Conservation (phyloP, 2,888 invertebrate species). For the Thecocarcelia acutangulata region DNA sequence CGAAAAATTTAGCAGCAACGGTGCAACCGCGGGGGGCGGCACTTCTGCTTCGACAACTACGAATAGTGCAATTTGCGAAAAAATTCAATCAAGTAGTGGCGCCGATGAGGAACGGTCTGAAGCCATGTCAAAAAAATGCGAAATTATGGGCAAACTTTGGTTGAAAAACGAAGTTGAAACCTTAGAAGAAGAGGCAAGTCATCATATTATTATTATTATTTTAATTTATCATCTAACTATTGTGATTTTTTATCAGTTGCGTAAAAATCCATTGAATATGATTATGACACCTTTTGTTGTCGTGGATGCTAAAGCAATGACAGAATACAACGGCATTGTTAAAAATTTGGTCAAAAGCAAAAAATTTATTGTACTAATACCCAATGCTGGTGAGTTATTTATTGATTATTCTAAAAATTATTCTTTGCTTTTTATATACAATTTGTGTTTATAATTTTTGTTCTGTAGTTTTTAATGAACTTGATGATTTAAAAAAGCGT, state of each 20-base stretch:
- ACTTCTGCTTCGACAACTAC: slow-evolving; percentile 78
- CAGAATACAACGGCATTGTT: slow-evolving; percentile 88
- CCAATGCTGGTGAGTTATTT: slow-evolving; percentile 90
- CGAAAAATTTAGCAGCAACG: slow-evolving; percentile 74
- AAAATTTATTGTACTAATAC: slow-evolving; percentile 93
- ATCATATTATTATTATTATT: no score
- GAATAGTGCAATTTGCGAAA: slow-evolving; percentile 77
- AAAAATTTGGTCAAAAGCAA: slow-evolving; percentile 91
- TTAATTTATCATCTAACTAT: no score
- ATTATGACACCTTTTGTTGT: slow-evolving; percentile 92
- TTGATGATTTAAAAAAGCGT: slow-evolving; percentile 93
- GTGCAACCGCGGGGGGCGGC: slow-evolving; percentile 74
- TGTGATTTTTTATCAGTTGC: slow-evolving; percentile 72
- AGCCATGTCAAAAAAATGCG: slow-evolving; percentile 79
- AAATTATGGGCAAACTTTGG: slow-evolving; percentile 93
- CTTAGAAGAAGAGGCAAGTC: slow-evolving; percentile 87
- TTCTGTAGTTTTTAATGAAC: slow-evolving; percentile 94
- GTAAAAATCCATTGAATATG: slow-evolving; percentile 78
- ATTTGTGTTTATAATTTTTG: no score
- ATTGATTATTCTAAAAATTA: no score
- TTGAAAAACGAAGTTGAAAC: slow-evolving; percentile 93
- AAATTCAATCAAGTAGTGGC: slow-evolving; percentile 79
- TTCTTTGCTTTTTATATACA: no score
- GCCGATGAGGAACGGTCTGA: slow-evolving; percentile 81
- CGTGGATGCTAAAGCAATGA: slow-evolving; percentile 91